These are phyloP conservation scores for Microplitis demolitor DNA, from an alignment of 1,140 invertebrate genomes.

Conservation along the genomic window DNA sequence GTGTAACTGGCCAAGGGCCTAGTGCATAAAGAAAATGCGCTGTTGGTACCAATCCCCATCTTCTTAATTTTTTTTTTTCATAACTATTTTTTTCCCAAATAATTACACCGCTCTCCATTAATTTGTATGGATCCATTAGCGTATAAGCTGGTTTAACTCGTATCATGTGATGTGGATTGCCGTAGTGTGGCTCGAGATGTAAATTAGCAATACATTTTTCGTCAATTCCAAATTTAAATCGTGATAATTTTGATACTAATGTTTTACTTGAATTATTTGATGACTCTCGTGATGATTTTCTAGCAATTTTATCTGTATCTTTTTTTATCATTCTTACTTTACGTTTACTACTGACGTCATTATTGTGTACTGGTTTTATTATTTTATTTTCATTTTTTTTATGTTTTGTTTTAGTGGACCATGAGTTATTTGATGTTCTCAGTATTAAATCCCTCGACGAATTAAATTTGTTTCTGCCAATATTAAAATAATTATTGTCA, in stretches of 20 bases:
- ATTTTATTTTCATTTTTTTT: too few species aligned
- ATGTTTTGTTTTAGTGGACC: neutral
- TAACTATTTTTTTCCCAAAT: conserved; percentile 46
- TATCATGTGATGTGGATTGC: conserved; percentile 28
- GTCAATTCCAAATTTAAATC: conserved; percentile 58
- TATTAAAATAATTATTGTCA: neutral
- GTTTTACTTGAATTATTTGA: neutral
- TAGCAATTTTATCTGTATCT: neutral
- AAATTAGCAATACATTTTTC: conserved; percentile 60
- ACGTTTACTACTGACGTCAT: too few species aligned
- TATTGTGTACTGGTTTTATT: too few species aligned
- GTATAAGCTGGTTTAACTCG: conserved; percentile 3
- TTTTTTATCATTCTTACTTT: neutral
- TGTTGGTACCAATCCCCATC: conserved; percentile 55
- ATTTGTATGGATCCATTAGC: conserved; percentile 27
- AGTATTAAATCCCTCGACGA: neutral
- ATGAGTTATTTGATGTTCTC: neutral
- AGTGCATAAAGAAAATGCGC: conserved; percentile 60
- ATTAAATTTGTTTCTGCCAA: too few species aligned
- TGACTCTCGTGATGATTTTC: conserved; percentile 1
- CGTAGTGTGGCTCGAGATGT: conserved; percentile 45
- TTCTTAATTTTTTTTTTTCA: conserved; percentile 45
- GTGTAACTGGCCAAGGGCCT: conserved; percentile 58
- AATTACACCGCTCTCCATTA: conserved; percentile 48
- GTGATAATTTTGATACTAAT: conserved; percentile 37